These are phyloP conservation scores for Macrobrachium nipponense DNA, from an alignment of 1,140 invertebrate species.

Conservation along the genomic window DNA sequence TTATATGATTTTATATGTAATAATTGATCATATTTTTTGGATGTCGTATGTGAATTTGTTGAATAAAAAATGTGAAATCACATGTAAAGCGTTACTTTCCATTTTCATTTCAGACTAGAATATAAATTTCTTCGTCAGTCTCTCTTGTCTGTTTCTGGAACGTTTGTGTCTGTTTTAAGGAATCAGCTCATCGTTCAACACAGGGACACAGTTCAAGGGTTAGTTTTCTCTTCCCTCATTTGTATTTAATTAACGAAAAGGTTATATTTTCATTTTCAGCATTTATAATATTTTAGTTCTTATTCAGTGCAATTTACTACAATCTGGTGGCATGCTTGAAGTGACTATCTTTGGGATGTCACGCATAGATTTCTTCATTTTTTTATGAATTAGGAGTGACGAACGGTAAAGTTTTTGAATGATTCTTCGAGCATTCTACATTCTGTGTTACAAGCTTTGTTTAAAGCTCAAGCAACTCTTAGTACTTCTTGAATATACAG, in stretches of 20 bases:
- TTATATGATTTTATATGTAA: background rate
- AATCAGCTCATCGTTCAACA: slow-evolving; percentile 40
- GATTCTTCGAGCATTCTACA: no score
- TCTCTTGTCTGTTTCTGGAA: slow-evolving; percentile 42
- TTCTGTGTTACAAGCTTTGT: no score
- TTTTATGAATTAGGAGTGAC: no score
- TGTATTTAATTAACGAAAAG: background rate
- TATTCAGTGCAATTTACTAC: no score
- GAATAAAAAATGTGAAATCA: background rate
- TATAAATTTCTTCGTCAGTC: slow-evolving; percentile 50
- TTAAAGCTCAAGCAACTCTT: no score
- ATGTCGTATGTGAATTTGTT: background rate
- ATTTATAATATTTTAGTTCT: background rate
- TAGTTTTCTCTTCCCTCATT: background rate
- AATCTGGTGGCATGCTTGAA: no score
- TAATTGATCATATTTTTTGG: background rate
- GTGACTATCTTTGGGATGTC: no score
- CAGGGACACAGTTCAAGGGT: slow-evolving; percentile 41
- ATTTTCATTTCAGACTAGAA: slow-evolving; percentile 36
- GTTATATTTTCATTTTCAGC: background rate
- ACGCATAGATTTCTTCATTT: no score
- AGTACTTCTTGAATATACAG: no score
- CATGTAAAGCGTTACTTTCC: background rate
- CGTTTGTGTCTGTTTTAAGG: slow-evolving; percentile 44
- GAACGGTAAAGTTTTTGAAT: no score